A percentile compares a stretch with the other conserved stretches of the same genome.
Evolutionary conservation across 2,797 vertebrate species (phyloP).

Genomic region (Hybognathus amarus): DNA sequence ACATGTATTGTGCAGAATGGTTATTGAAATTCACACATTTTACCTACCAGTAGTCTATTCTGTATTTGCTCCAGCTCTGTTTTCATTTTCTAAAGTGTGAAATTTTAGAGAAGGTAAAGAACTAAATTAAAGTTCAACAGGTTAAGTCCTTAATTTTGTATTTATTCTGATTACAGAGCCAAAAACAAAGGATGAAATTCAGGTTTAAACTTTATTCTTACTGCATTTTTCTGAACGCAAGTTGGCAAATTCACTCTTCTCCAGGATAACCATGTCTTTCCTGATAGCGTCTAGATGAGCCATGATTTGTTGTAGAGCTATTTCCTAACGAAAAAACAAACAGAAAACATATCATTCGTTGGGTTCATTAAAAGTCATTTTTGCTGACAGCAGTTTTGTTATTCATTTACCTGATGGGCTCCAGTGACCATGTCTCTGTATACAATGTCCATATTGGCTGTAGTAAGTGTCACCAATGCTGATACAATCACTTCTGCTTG

Average conservation of each 20-base stretch:
- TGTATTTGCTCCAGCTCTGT: conserved; percentile 90
- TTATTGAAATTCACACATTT: background rate
- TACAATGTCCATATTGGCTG: conserved; percentile 88
- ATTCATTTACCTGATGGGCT: conserved; percentile 86
- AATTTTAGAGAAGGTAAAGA: conserved; percentile 13
- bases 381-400: background rate
- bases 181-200: background rate
- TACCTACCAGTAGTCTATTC: conserved; percentile 85
- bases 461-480: conserved; percentile 82
- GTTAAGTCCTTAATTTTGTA: background rate
- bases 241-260: conserved; percentile 97
- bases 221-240: conserved; percentile 91
- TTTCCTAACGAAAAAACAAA: conserved; percentile 80
- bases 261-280: conserved; percentile 98
- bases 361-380: background rate
- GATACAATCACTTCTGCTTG: conserved; percentile 90
- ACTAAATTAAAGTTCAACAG: background rate
- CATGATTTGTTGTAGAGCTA: conserved; percentile 93
- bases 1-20: background rate
- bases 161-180: background rate
- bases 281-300: conserved; percentile 92
- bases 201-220: conserved; percentile 61
- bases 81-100: conserved; percentile 89
- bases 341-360: background rate
- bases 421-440: conserved; percentile 96